Conservation (phyloP, 2,888 invertebrate genomes). For the Rotaria macrura region DNA sequence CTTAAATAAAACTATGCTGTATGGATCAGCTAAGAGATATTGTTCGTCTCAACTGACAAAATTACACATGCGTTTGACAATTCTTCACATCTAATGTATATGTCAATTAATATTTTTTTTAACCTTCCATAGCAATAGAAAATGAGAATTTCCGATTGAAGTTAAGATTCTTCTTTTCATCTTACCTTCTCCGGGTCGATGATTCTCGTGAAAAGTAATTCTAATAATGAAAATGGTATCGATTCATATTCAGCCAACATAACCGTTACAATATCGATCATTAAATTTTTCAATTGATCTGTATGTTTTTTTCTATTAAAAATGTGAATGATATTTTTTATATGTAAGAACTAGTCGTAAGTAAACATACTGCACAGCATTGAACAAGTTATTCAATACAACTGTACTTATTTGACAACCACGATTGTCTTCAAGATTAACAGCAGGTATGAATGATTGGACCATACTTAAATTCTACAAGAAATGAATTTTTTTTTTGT, state of each 20-base stretch:
- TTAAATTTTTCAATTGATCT: conserved; percentile 14
- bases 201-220: not conserved
- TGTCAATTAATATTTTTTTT: no score
- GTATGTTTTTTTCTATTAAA: not conserved
- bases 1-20: no score
- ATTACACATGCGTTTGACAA: no score
- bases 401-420: conserved; percentile 43
- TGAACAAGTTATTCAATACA: not conserved
- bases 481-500: no score
- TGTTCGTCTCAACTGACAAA: no score
- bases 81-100: no score
- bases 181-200: conserved; percentile 15
- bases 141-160: no score
- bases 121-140: no score
- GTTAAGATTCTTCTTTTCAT: no score
- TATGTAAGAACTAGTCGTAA: not conserved
- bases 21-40: no score
- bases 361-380: not conserved
- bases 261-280: not conserved
- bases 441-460: conserved; percentile 96
- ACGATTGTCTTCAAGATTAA: conserved; percentile 90
- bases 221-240: conserved; percentile 14
- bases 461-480: conserved; percentile 77
- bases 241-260: conserved; percentile 10
- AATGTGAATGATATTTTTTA: not conserved